Percentiles rank a stretch among this genome's conserved stretches.
phyloP scores from a whole-genome alignment of 2,113 vertebrate genomes.

The Mastomys coucha region DNA sequence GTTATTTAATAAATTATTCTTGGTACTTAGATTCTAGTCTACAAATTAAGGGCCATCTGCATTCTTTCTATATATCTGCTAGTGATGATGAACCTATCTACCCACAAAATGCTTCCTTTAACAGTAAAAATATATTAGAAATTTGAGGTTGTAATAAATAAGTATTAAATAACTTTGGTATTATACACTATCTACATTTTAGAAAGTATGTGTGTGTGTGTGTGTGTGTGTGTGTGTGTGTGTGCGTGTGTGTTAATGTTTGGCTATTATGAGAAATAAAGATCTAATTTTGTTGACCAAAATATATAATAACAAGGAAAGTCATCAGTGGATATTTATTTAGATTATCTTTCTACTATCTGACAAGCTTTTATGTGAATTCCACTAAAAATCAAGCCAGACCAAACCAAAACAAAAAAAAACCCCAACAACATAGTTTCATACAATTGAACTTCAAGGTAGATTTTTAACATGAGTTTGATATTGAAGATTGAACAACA shows the following conservation, averaged over 20 bases:
- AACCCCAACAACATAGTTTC: not conserved
- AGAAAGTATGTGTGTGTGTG: not conserved
- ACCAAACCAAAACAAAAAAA: too few relatives aligned
- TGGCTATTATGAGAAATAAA: not conserved
- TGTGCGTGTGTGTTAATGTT: not conserved
- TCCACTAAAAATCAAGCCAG: not conserved
- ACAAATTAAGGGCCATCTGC: not conserved
- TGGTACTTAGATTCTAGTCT: not conserved
- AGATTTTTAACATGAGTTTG: not conserved
- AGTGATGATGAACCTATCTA: not conserved
- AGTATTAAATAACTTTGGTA: not conserved
- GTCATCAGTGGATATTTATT: not conserved
- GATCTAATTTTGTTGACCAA: not conserved
- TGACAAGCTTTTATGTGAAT: slow-evolving; percentile 7
- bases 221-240: not conserved
- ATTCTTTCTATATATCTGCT: not conserved
- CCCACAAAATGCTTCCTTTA: not conserved
- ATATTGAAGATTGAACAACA: not conserved
- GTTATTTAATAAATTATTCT: not conserved
- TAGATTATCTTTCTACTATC: not conserved
- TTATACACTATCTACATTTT: not conserved
- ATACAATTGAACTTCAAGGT: not conserved
- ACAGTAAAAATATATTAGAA: not conserved
- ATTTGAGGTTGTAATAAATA: not conserved
- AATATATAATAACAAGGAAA: not conserved